Base-by-base conservation (phyloP, 2,797 vertebrate species). In the Chanos chanos region DNA sequence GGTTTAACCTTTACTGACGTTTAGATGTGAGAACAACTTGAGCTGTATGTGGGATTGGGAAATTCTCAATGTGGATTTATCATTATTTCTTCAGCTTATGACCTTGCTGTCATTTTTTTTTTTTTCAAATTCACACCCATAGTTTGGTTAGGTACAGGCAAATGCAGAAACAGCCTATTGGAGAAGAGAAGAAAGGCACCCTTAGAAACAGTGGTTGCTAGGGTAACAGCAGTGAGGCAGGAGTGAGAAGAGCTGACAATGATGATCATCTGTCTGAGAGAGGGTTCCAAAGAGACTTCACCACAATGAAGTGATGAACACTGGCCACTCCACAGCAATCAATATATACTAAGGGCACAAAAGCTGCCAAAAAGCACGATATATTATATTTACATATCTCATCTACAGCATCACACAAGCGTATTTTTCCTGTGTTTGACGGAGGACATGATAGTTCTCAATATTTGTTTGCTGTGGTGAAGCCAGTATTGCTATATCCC, bases 161-260 rank as follows among this genome's bases (percentile, higher is more conserved):
- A 74, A 64, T 8, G 33, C 66, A 64, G 59, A 69, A 30, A 71
- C 57, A 67, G 66, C 54, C 27, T 40, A 64, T 43, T 44, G 40
- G 30, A 60, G 50, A 9, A n/a, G 43, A 54, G 43, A 67, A 54
- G 66, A 66, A 31, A 72, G 73, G 74, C 76, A 78, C 74, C 77
- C 73, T n/a, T 78, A 70, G 80, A 82, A 83, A 84, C 73, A 60
- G 72, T 22, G 67, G 75, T 89, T 86, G 87, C 86, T 80, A 73
- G 54, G 85, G 84, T 75, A 88, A 89, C 86, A 31, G 71, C 66
- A 57, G 73, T 70, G 53, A 81, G 75, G 68, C 30, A 63, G 68
- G 54, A 77, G 77, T 67, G 73, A 73, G 59, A 71, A n/a, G 60
- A 41, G 31, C 60, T 34, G 52, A 28, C 34, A 37, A 41, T 53